phyloP scores from a whole-genome alignment of 2,113 vertebrate genomes.

The Rostratula benghalensis region DNA sequence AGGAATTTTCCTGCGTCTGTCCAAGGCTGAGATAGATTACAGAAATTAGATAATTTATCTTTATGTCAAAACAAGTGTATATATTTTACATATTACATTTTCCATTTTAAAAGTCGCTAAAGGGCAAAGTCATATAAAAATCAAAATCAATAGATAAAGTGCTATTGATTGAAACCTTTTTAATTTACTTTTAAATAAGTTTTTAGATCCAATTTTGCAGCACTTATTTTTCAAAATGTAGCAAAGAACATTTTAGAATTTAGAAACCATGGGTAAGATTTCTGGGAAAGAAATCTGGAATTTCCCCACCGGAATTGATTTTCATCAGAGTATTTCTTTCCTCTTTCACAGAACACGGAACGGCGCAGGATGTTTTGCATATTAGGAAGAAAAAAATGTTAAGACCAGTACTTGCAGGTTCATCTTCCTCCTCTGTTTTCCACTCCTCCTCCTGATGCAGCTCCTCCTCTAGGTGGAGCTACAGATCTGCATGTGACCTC shows the following conservation, averaged over 20 bases:
- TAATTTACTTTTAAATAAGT: background rate
- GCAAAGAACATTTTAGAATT: background rate
- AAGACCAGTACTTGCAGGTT: background rate
- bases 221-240: background rate
- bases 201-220: background rate
- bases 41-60: constrained; percentile 57
- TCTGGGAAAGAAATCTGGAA: background rate
- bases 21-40: constrained; percentile 33
- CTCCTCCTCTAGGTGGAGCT: constrained; percentile 5
- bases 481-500: background rate
- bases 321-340: background rate
- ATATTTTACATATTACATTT: constrained; percentile 46
- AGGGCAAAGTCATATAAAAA: constrained; percentile 23
- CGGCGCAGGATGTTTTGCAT: background rate
- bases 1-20: constrained; percentile 7
- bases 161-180: background rate
- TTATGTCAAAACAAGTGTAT: constrained; percentile 40
- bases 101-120: constrained; percentile 31
- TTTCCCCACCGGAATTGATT: background rate
- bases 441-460: background rate
- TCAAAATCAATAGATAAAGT: background rate
- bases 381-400: background rate
- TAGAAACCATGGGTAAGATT: background rate
- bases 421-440: background rate
- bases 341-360: background rate